Evolutionary conservation across 2,888 invertebrate species (phyloP).

Genomic region (Andrena haemorrhoa): DNA sequence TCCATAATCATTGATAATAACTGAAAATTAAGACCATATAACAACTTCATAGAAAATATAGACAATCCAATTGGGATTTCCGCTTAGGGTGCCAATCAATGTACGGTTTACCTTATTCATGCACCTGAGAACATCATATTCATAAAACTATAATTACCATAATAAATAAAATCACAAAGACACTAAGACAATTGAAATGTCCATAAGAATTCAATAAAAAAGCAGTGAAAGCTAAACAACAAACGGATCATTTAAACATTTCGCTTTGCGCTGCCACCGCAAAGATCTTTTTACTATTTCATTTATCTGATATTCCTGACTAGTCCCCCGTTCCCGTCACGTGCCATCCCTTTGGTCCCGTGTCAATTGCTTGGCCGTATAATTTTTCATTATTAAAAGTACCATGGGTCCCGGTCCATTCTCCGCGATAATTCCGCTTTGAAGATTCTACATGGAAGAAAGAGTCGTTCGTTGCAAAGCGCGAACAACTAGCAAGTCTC

Average conservation of each 20-base stretch:
- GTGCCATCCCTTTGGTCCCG: not conserved
- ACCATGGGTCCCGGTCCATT: not conserved
- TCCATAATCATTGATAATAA: no score
- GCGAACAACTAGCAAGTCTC: conserved; percentile 55
- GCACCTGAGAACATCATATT: no score
- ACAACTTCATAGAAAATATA: no score
- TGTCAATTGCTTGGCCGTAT: not conserved
- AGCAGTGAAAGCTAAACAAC: no score
- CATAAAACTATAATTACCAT: no score
- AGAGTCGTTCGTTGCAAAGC: conserved; percentile 48
- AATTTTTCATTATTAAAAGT: conserved; percentile 7
- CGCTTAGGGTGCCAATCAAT: no score
- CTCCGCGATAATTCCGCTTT: conserved; percentile 47
- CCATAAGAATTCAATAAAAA: no score
- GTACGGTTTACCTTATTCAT: no score
- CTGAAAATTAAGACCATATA: no score
- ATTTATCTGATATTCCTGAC: not conserved
- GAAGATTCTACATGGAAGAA: conserved; percentile 37
- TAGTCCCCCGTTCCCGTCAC: not conserved
- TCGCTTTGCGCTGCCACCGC: not conserved
- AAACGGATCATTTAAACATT: not conserved
- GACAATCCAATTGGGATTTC: no score
- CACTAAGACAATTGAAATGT: no score
- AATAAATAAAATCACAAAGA: no score
- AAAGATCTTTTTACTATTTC: not conserved